Base-by-base conservation (phyloP, 1,140 invertebrate species). In the Zaprionus camerounensis region DNA sequence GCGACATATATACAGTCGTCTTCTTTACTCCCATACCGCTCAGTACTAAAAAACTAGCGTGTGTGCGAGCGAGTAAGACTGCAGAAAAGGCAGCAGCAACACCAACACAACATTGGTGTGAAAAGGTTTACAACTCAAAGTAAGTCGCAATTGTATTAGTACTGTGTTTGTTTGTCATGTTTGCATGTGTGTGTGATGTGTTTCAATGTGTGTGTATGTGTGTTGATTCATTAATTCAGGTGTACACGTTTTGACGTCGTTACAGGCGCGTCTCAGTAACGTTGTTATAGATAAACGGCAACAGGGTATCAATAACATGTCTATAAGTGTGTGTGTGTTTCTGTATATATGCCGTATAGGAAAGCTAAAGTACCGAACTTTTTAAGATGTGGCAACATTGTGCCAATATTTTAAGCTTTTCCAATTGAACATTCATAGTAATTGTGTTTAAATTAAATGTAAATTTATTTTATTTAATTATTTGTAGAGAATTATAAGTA, bases 41-140 rank as follows among this genome's bases (percentile, higher is more conserved):
- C 55, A 64, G 56, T 46, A 71, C 49, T 51, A 44, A 59, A 65
- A 62, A 73, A 59, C 24, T 65, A 53, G 53, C 62, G 67, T 49
- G 72, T 70, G 69, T 62, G 68, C 22, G 75, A 78, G 78, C 51
- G 38, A 81, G 71, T 55, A 68, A 78, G 80, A 78, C 55, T 57
- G 38, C 75, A 55, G 34, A 51, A 66, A 65, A 65, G 44, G 13
- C 57, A 62, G 44, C 67, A 80, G 65, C 61, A 65, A 59, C 67
- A 71, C 55, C 76, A 81, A 58, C 80, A 58, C 77, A 76, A 66
- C 66, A 80, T 78, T 63, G 44, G 78, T 84, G 84, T 78, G 79
- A 84, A 86, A 90, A 88, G 88, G 88, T 91, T 91, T 91, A 91
- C 88, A 91, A 91, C 82, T 84, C 76, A 85, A 85, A 85, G 85